Evolutionary conservation across 2,888 invertebrate genomes (phyloP).

Genomic region (Atrina japonica): DNA sequence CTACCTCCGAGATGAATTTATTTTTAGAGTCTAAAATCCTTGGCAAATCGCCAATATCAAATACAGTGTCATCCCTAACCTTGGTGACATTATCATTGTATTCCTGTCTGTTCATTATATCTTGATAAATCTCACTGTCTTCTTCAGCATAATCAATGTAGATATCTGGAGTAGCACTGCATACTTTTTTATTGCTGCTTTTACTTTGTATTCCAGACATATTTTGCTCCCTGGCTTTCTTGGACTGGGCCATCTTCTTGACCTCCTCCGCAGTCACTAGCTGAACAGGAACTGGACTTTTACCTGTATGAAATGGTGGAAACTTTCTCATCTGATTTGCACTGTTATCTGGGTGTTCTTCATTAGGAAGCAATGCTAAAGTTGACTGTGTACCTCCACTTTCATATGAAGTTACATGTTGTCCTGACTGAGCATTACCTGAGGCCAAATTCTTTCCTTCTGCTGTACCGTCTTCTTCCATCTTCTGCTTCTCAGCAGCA

Average conservation of each 20-base stretch:
- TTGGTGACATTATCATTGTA: slow-evolving; percentile 7
- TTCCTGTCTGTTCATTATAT: slow-evolving; percentile 4
- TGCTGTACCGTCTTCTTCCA: not conserved
- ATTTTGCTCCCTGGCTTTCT: not conserved
- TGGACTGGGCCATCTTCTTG: slow-evolving; percentile 8
- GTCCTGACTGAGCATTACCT: not conserved
- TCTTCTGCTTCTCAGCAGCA: not conserved
- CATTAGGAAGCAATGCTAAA: no score
- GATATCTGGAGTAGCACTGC: not conserved
- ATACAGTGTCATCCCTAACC: not conserved
- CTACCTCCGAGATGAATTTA: no score
- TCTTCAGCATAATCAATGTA: slow-evolving; percentile 46
- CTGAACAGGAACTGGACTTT: slow-evolving; percentile 29
- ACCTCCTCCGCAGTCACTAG: slow-evolving; percentile 22
- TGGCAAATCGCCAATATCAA: slow-evolving; percentile 15
- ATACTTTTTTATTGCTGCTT: no score
- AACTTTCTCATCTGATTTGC: no score
- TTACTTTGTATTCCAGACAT: not conserved
- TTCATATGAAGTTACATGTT: no score
- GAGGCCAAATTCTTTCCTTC: not conserved
- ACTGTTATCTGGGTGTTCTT: no score
- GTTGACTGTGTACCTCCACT: not conserved
- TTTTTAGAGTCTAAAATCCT: slow-evolving; percentile 3
- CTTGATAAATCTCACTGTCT: slow-evolving; percentile 23
- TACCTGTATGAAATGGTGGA: not conserved